Conservation (phyloP, 2,797 vertebrate genomes). For the Girardinus metallicus region DNA sequence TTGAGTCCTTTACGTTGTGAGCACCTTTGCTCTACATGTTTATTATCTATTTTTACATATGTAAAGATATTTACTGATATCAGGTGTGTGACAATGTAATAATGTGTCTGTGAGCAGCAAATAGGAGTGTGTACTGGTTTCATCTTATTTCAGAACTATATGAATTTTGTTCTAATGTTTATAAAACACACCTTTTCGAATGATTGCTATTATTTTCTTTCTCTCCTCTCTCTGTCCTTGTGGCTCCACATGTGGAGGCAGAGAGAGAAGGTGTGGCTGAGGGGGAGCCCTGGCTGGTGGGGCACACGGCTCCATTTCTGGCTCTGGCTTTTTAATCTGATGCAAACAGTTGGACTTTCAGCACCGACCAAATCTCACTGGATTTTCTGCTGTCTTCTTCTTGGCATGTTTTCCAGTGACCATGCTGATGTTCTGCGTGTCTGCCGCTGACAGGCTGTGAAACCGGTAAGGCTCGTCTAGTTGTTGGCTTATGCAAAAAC, state of each 20-base stretch:
- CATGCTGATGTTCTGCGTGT: neutral
- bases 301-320: neutral
- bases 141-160: neutral
- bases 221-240: neutral
- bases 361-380: constrained; percentile 7
- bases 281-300: neutral
- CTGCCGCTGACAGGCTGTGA: neutral
- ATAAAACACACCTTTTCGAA: neutral
- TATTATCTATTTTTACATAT: neutral
- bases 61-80: neutral
- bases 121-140: neutral
- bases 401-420: neutral
- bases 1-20: neutral
- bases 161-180: neutral
- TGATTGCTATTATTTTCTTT: neutral
- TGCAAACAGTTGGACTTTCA: constrained; percentile 17
- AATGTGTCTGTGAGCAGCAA: neutral
- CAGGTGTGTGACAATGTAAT: neutral
- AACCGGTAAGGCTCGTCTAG: constrained; percentile 39
- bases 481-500: neutral
- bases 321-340: constrained; percentile 28
- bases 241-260: constrained; percentile 14
- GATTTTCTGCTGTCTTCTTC: constrained; percentile 1
- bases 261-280: constrained; percentile 32
- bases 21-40: neutral